These are phyloP conservation scores for Eupithecia abbreviata DNA, from an alignment of 2,888 invertebrate genomes.

Conservation along the genomic window DNA sequence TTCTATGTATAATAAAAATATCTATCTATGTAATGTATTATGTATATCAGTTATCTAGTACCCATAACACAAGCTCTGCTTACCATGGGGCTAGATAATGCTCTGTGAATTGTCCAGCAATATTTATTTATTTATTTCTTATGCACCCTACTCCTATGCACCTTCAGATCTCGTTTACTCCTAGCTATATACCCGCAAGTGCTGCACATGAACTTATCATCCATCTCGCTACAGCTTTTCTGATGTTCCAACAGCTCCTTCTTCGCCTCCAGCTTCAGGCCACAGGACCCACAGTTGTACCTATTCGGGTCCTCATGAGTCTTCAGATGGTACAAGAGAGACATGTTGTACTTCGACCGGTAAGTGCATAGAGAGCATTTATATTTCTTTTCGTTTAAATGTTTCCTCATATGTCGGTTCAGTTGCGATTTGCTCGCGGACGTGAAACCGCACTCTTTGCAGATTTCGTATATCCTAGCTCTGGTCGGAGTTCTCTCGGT, in stretches of 20 bases:
- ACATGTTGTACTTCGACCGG: conserved; percentile 66
- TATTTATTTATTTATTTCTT: no score
- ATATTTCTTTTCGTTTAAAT: conserved; percentile 58
- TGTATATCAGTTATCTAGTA: no score
- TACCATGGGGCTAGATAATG: no score
- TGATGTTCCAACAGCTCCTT: conserved; percentile 19
- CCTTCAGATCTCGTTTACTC: conserved; percentile 8
- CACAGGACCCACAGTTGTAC: conserved; percentile 23
- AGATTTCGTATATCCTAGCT: conserved; percentile 46
- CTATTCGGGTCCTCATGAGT: conserved; percentile 49
- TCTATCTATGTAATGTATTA: no score
- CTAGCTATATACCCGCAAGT: neutral
- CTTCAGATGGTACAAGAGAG: conserved; percentile 66
- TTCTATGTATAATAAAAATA: no score
- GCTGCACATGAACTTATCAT: conserved; percentile 8
- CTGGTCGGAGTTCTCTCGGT: neutral
- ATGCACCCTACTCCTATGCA: conserved; percentile 12
- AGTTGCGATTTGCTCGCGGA: conserved; percentile 60
- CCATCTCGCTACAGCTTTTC: neutral
- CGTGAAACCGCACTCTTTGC: conserved; percentile 62
- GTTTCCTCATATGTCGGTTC: conserved; percentile 60
- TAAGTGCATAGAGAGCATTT: conserved; percentile 67
- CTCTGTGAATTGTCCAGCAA: no score
- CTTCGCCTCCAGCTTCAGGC: neutral
- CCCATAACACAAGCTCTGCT: no score